Conservation (phyloP, 2,113 vertebrate genomes). For the Tragulus kanchil region DNA sequence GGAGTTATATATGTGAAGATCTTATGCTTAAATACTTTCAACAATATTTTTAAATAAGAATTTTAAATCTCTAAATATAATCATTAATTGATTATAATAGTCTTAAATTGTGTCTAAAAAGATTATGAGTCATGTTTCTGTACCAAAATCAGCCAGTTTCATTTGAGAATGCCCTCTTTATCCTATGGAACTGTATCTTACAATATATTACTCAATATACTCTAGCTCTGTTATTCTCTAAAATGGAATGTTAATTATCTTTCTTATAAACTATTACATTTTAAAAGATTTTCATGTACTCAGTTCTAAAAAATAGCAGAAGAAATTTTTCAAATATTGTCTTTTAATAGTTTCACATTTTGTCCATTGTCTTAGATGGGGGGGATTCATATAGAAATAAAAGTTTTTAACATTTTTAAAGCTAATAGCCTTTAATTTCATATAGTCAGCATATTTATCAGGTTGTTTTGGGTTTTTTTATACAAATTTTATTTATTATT, state of each 20-base stretch:
- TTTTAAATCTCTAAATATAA: constrained; percentile 62
- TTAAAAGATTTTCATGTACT: constrained; percentile 8
- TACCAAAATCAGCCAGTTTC: not conserved
- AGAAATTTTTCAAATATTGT: not conserved
- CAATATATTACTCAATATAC: not conserved
- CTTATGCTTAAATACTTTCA: constrained; percentile 47
- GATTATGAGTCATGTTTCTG: not conserved
- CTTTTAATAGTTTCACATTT: constrained; percentile 7
- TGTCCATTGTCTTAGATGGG: not conserved
- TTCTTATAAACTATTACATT: not conserved
- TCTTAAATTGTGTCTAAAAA: constrained; percentile 13
- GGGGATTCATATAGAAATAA: not conserved
- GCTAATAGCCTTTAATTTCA: not conserved
- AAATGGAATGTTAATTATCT: not conserved
- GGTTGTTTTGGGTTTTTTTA: not conserved
- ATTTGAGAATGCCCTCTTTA: not conserved
- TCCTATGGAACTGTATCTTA: not conserved
- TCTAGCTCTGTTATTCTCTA: not conserved
- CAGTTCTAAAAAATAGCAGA: constrained; percentile 34
- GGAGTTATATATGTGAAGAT: not conserved
- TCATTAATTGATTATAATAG: constrained; percentile 50
- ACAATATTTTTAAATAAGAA: constrained; percentile 66
- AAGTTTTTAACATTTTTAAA: constrained; percentile 24
- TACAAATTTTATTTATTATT: too few species aligned
- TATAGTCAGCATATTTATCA: not conserved